Percentiles rank a stretch among this genome's conserved stretches.
Evolutionary conservation across 2,888 invertebrate species (phyloP).

Genomic region (Thymelicus acteon): DNA sequence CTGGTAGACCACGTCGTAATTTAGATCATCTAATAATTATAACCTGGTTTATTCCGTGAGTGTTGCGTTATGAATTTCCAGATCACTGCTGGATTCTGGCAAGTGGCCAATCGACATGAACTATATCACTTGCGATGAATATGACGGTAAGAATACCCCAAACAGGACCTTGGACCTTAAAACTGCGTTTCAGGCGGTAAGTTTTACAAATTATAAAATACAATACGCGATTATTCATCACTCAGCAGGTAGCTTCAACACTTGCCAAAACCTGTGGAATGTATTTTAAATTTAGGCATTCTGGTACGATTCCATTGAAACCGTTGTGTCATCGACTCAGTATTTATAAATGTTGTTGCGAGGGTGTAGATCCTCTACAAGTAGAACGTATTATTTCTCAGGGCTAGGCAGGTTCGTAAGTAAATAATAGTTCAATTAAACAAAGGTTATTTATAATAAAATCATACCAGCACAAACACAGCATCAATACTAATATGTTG

Average conservation of each 20-base stretch:
- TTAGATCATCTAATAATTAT: slow-evolving; percentile 73
- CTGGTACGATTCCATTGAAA: slow-evolving; percentile 23
- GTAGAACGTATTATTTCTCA: too few species aligned
- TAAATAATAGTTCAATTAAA: too few species aligned
- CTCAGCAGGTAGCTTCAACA: slow-evolving; percentile 21
- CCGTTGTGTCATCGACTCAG: slow-evolving; percentile 7
- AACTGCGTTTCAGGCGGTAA: slow-evolving; percentile 88
- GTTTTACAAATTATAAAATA: slow-evolving; percentile 41
- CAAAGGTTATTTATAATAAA: too few species aligned
- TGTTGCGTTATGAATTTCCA: slow-evolving; percentile 76
- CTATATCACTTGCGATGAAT: slow-evolving; percentile 92
- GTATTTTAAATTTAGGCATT: slow-evolving; percentile 23
- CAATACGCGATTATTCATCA: slow-evolving; percentile 21
- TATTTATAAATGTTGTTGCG: neutral
- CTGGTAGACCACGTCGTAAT: slow-evolving; percentile 61
- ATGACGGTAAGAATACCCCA: slow-evolving; percentile 91
- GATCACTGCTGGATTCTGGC: slow-evolving; percentile 88
- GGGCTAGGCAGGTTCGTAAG: too few species aligned
- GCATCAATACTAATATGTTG: too few species aligned
- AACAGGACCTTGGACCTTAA: slow-evolving; percentile 88
- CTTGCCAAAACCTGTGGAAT: slow-evolving; percentile 22
- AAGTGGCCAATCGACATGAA: slow-evolving; percentile 90
- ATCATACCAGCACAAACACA: too few species aligned
- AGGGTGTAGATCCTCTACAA: too few species aligned
- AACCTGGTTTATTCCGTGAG: slow-evolving; percentile 72